These are phyloP conservation scores for Cheilosia variabilis DNA, from an alignment of 2,888 invertebrate species.

Conservation along the genomic window DNA sequence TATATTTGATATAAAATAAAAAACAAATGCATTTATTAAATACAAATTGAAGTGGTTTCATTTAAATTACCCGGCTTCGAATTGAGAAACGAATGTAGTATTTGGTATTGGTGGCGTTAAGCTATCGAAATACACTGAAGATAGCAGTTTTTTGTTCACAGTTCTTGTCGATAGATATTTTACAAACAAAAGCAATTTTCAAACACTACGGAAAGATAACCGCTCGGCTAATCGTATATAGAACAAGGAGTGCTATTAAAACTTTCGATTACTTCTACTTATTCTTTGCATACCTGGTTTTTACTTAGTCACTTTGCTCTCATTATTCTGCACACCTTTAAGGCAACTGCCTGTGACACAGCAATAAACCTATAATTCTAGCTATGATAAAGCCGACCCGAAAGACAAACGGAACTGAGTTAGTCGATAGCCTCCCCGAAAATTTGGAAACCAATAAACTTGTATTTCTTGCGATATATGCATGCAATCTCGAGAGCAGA, in stretches of 20 bases:
- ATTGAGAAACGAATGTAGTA: too few relatives aligned
- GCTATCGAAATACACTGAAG: too few relatives aligned
- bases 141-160: too few relatives aligned
- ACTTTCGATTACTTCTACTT: background rate
- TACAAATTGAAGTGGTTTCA: conserved; percentile 16
- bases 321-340: background rate
- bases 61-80: background rate
- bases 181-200: too few relatives aligned
- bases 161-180: too few relatives aligned
- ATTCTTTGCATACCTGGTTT: background rate
- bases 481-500: conserved; percentile 70
- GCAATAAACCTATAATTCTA: background rate
- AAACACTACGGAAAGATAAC: too few relatives aligned
- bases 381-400: too few relatives aligned
- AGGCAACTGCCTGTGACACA: background rate
- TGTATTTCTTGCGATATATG: conserved; percentile 45
- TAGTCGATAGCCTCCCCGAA: too few relatives aligned
- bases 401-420: too few relatives aligned
- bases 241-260: too few relatives aligned
- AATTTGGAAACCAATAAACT: conserved; percentile 6
- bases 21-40: conserved; percentile 60
- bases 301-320: background rate
- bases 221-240: too few relatives aligned
- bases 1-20: conserved; percentile 71
- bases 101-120: too few relatives aligned